These are phyloP conservation scores for Agapornis roseicollis DNA, from an alignment of 2,113 vertebrate species.

Conservation along the genomic window DNA sequence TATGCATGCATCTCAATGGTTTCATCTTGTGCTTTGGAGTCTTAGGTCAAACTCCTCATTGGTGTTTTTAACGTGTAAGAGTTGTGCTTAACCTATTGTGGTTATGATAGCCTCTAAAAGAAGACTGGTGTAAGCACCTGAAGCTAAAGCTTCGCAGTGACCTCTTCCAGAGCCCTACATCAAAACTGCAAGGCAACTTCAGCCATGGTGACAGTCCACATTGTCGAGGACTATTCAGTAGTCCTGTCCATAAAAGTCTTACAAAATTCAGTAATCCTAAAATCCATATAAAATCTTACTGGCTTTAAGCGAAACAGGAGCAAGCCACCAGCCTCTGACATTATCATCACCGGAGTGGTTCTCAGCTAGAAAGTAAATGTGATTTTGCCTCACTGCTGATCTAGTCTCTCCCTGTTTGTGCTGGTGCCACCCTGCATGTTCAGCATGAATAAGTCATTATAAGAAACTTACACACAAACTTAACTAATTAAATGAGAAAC, in stretches of 20 bases:
- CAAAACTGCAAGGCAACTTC: not conserved
- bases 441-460: not conserved
- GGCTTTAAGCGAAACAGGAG: not conserved
- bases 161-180: not conserved
- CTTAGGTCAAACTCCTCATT: not conserved
- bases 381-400: not conserved
- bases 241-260: not conserved
- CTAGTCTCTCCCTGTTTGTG: not conserved
- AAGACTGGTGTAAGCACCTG: not conserved
- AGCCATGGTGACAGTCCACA: not conserved
- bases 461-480: not conserved
- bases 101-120: not conserved
- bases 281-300: not conserved
- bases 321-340: not conserved
- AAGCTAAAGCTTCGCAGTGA: not conserved
- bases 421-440: not conserved
- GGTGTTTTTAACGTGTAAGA: not conserved
- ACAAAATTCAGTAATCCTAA: no score
- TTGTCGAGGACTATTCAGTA: not conserved
- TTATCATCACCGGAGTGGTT: not conserved
- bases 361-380: not conserved
- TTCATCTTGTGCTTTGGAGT: not conserved
- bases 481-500: not conserved
- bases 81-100: not conserved
- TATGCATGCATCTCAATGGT: rapidly evolving